Base-by-base conservation (phyloP, 2,888 invertebrate genomes). In the Bugulina stolonifera region DNA sequence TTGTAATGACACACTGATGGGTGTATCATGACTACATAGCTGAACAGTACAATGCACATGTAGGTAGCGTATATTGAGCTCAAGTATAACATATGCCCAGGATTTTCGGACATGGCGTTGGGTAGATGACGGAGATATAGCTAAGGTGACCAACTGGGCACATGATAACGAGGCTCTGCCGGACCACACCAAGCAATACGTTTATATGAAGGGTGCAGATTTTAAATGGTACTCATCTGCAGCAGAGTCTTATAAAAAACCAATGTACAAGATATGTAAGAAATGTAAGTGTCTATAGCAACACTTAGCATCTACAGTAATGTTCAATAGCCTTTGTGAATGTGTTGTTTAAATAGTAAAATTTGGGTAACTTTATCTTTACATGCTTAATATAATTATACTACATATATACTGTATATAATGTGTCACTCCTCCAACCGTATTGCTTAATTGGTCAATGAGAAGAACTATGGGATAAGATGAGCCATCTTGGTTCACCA, bases 221-320 rank as follows among this genome's bases (percentile, higher is more conserved):
- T 57, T 18, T 18, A 5, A 18, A 18, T 57, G 57, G 57, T 25
- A 18, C 25, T 57, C 18, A 18, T 57, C 57, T n/a, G 10, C 25
- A 10, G 5, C 23, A 5, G 25, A 25, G 18, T 57, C 57, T 25
- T 5, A 5, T 32, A 27, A 27, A 3, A 2, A 32, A 5, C 64
- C 64, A 14, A 64, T 64, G 64, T 64, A 14, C 32, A 64, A 64
- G 34, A 27, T 64, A 10, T 64, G 64, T 64, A 14, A 27, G 27
- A 64, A 64, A n/a, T 27, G 64, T 64, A 34, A 32, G 64, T 64
- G 5, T 23, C 10, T 22, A n/a, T n/a, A n/a, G n/a, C n/a, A n/a
- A n/a, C n/a, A n/a, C n/a, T n/a, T n/a, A n/a, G n/a, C n/a, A n/a
- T n/a, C n/a, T n/a, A n/a, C n/a, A n/a, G n/a, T n/a, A n/a, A n/a